Evolutionary conservation across 2,888 invertebrate genomes (phyloP).

Genomic region (Leistus spinibarbis): DNA sequence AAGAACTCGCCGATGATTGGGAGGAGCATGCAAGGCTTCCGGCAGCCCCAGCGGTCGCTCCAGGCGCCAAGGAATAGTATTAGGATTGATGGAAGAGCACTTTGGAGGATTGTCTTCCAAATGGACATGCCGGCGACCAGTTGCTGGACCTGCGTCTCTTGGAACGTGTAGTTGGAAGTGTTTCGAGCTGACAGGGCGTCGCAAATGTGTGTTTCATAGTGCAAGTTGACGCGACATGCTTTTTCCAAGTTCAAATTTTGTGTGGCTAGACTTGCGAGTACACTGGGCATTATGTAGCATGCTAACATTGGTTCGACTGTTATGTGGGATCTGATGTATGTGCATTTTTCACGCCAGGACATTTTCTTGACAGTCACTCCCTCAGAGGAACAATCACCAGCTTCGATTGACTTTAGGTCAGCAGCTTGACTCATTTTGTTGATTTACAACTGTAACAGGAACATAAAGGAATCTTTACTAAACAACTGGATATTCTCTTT

Average conservation of each 20-base stretch:
- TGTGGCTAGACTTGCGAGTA: conserved; percentile 74
- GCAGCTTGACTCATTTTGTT: conserved; percentile 26
- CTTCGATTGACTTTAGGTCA: conserved; percentile 31
- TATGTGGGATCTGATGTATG: conserved; percentile 66
- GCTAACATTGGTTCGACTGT: conserved; percentile 79
- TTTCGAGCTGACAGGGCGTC: conserved; percentile 76
- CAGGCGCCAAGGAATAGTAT: conserved; percentile 84
- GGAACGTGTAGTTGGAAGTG: conserved; percentile 67
- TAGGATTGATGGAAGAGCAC: conserved; percentile 78
- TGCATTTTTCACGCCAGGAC: conserved; percentile 63
- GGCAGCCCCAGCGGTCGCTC: conserved; percentile 71
- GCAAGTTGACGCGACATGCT: conserved; percentile 82
- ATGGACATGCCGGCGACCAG: conserved; percentile 81
- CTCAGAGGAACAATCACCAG: conserved; percentile 46
- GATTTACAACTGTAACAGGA: conserved; percentile 16
- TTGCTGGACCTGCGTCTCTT: conserved; percentile 68
- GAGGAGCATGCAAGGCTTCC: conserved; percentile 82
- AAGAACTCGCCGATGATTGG: conserved; percentile 82
- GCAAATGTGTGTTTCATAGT: conserved; percentile 74
- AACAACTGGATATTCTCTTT: too few relatives aligned
- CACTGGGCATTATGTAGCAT: conserved; percentile 71
- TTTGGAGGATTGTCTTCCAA: conserved; percentile 86
- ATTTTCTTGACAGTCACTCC: conserved; percentile 56
- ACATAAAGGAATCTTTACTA: too few relatives aligned
- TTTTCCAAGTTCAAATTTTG: conserved; percentile 87